A percentile compares a stretch with the other conserved stretches of the same genome.
These are phyloP conservation scores for Eulithis testata DNA, from an alignment of 2,888 invertebrate species.

Conservation along the genomic window DNA sequence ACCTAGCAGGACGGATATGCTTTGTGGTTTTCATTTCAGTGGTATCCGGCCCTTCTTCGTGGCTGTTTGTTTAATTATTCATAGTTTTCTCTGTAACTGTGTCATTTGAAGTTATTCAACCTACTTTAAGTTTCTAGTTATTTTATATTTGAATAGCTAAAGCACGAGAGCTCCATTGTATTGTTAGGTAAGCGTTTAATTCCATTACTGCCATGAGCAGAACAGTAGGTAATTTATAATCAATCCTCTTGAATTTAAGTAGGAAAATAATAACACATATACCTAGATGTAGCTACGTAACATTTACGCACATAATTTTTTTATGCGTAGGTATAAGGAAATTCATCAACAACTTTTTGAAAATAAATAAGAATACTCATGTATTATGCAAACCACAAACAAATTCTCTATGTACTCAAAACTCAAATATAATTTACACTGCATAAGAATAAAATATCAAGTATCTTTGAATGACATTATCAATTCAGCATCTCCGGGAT, in stretches of 20 bases:
- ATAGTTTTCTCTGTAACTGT: conserved; percentile 46
- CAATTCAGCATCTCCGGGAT: conserved; percentile 48
- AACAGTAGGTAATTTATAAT: neutral
- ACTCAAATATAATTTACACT: too few relatives aligned
- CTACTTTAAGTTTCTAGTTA: conserved; percentile 26
- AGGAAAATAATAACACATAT: neutral
- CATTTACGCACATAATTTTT: too few relatives aligned
- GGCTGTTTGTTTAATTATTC: conserved; percentile 56
- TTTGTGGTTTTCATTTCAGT: conserved; percentile 74
- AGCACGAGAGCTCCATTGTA: conserved; percentile 10
- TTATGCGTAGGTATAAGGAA: too few relatives aligned
- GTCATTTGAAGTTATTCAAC: conserved; percentile 29
- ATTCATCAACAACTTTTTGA: too few relatives aligned
- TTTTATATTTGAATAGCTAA: conserved; percentile 8
- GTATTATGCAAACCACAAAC: neutral
- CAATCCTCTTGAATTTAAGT: conserved; percentile 1
- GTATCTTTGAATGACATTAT: conserved; percentile 45
- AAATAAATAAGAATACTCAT: too few relatives aligned
- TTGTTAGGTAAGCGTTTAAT: conserved; percentile 14
- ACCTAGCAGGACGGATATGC: conserved; percentile 65
- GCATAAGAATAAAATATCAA: conserved; percentile 41
- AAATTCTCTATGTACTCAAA: too few relatives aligned
- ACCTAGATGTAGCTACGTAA: too few relatives aligned
- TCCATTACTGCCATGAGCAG: neutral
- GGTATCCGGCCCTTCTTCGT: conserved; percentile 53